These are phyloP conservation scores for Acholoe squamosa DNA, from an alignment of 2,888 invertebrate genomes.

Conservation along the genomic window DNA sequence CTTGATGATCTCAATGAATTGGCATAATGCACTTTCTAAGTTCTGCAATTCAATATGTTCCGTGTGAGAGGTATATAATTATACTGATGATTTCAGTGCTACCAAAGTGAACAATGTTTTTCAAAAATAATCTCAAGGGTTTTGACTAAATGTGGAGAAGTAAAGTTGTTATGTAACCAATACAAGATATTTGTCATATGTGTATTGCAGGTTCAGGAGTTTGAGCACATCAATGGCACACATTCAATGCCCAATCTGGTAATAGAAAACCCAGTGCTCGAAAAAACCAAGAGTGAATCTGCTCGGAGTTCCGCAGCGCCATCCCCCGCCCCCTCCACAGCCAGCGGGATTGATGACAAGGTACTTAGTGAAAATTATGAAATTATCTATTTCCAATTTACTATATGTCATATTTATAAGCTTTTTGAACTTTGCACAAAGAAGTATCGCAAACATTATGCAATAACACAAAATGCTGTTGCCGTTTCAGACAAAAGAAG, in stretches of 20 bases:
- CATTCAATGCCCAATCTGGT: slow-evolving; percentile 92
- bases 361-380: too few species aligned
- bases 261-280: slow-evolving; percentile 4
- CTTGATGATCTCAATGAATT: too few species aligned
- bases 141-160: not conserved
- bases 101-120: too few species aligned
- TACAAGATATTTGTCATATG: not conserved
- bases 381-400: too few species aligned
- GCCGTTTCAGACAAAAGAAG: not conserved
- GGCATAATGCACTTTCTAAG: too few species aligned
- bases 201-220: slow-evolving; percentile 93
- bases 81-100: too few species aligned
- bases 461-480: too few species aligned
- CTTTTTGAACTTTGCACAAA: too few species aligned
- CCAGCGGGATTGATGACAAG: slow-evolving; percentile 66
- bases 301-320: slow-evolving; percentile 72
- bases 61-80: too few species aligned
- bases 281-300: slow-evolving; percentile 66
- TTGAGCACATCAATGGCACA: slow-evolving; percentile 98
- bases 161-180: not conserved
- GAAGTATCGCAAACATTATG: too few species aligned
- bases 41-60: too few species aligned
- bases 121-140: not conserved
- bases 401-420: too few species aligned
- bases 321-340: slow-evolving; percentile 70